Base-by-base conservation (phyloP, 2,797 vertebrate species). In the Diplodus sargus region DNA sequence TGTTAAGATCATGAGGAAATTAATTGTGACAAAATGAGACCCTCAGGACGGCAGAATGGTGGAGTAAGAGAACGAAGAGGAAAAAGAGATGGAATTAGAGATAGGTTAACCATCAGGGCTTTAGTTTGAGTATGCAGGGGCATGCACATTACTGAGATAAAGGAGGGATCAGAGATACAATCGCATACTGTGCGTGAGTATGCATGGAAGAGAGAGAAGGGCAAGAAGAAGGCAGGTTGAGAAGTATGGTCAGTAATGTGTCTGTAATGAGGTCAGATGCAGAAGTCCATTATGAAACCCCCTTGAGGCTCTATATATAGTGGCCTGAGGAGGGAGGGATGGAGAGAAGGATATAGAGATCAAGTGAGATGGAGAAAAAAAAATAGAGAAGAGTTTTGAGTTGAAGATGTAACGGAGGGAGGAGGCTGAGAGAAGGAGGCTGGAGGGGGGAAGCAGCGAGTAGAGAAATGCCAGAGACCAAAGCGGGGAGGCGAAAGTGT, bases 191-290 rank as follows among this genome's bases (percentile, higher is more conserved):
- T 70, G n/a, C 74, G 45, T 68, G 39, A 30, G 39, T 62, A 69
- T 72, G 68, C 11, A 48, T 66, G 43, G 34, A 34, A 34, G 34
- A 9, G 28, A 61, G 62, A 70, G 30, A 34, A 7, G 30, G 30
- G 25, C 28, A 43, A 45, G 56, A 71, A 6, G 71, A 34, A 62
- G 13, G 47, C 68, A 75, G 43, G 78, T 58, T 74, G 60, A 84
- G 52, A 65, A 75, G 74, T 61, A 62, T 59, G 86, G 86, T 89
- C 81, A 86, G 82, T 92, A 90, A 90, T 93, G 88, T 92, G 77
- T 90, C 71, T 83, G 85, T 90, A 93, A 92, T 91, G 92, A 90
- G 91, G 89, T 94, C 92, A 93, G 87, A 83, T 79, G 85, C 72
- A 81, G 82, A 80, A 84, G 90, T 91, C 92, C 86, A 93, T 94